phyloP scores from a whole-genome alignment of 2,113 vertebrate species.

The Anser brachyrhynchus region DNA sequence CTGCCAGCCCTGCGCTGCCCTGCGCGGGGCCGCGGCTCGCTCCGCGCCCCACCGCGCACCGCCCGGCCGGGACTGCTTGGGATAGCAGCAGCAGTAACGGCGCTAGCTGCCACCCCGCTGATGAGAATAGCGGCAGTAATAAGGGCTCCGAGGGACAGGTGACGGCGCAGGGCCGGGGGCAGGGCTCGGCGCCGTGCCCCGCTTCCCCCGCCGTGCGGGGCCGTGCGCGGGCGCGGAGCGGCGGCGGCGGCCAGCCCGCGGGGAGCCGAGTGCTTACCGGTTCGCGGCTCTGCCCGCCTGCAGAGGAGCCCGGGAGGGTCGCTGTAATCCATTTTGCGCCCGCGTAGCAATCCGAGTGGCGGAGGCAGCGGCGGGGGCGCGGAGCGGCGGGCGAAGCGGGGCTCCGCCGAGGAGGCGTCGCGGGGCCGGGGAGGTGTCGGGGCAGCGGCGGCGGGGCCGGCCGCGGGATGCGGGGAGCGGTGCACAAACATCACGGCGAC shows the following conservation, averaged over 20 bases:
- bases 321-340: constrained; percentile 76
- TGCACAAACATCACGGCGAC: constrained; percentile 43
- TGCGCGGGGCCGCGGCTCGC: neutral
- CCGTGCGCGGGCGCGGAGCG: neutral
- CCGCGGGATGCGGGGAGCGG: neutral
- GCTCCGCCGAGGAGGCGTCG: neutral
- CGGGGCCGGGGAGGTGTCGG: neutral
- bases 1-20: neutral
- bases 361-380: neutral
- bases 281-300: constrained; percentile 30
- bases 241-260: neutral
- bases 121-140: no score
- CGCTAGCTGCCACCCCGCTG: no score
- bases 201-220: no score
- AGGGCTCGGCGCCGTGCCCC: no score
- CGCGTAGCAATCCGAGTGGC: constrained; percentile 30
- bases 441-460: neutral
- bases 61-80: neutral
- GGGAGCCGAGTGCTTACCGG: constrained; percentile 68
- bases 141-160: no score
- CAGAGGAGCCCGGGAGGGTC: constrained; percentile 34
- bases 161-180: no score
- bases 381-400: neutral
- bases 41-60: neutral
- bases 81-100: neutral